phyloP scores from a whole-genome alignment of 2,113 vertebrate species.

The Ursus arctos region DNA sequence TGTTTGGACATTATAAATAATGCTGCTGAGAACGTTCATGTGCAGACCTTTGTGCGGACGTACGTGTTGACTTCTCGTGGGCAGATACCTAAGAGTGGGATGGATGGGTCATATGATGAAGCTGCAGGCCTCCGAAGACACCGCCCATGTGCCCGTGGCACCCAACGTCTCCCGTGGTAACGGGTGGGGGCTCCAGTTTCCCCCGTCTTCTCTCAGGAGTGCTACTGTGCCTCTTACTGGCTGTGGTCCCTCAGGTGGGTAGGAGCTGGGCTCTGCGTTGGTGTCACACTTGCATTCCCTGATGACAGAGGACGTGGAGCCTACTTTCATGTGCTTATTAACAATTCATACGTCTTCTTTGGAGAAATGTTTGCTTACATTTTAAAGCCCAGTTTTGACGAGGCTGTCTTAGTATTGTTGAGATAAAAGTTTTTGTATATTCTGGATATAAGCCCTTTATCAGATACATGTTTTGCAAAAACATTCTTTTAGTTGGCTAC shows the following conservation, averaged over 20 bases:
- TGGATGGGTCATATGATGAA: rapidly evolving
- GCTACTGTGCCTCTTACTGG: background rate
- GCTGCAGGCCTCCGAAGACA: background rate
- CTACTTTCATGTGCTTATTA: background rate
- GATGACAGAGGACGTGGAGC: rapidly evolving
- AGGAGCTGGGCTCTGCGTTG: rapidly evolving
- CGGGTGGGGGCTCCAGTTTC: background rate
- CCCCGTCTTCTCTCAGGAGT: rapidly evolving
- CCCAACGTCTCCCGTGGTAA: background rate
- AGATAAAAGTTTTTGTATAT: background rate
- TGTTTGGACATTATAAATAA: rapidly evolving
- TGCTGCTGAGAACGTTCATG: rapidly evolving
- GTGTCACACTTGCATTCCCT: background rate
- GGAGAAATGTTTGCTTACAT: background rate
- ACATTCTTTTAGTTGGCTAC: rapidly evolving
- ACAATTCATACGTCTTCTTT: rapidly evolving
- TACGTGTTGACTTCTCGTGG: rapidly evolving
- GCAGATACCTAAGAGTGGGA: rapidly evolving
- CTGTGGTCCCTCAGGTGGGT: background rate
- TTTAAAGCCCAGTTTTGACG: background rate
- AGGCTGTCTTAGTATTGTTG: background rate
- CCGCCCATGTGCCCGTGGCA: rapidly evolving
- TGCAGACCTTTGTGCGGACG: rapidly evolving
- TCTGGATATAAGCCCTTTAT: background rate
- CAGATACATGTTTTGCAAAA: rapidly evolving